phyloP scores from a whole-genome alignment of 2,797 vertebrate species.

The Toxotes lorentzi region DNA sequence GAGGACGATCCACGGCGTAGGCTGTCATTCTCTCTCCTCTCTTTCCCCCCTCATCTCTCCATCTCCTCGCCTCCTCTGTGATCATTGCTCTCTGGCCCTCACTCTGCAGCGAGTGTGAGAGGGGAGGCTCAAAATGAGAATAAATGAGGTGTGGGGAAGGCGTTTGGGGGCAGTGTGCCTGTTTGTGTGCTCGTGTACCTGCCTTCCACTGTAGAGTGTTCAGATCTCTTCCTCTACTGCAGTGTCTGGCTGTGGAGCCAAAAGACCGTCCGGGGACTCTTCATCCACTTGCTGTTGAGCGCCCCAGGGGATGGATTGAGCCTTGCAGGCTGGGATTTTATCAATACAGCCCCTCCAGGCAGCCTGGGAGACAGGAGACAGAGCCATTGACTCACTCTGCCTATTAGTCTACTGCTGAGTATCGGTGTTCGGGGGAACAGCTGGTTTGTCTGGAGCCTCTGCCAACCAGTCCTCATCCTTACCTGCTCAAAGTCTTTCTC shows the following conservation, averaged over 20 bases:
- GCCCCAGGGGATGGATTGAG: slow-evolving; percentile 84
- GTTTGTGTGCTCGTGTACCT: slow-evolving; percentile 58
- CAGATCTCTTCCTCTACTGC: slow-evolving; percentile 66
- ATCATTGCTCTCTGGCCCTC: slow-evolving; percentile 75
- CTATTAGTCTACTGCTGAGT: slow-evolving; percentile 85
- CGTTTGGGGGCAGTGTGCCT: slow-evolving; percentile 58
- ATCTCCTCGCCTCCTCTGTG: slow-evolving; percentile 71
- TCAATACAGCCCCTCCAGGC: slow-evolving; percentile 86
- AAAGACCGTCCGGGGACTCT: slow-evolving; percentile 82
- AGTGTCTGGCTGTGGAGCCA: slow-evolving; percentile 70
- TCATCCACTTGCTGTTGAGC: slow-evolving; percentile 77
- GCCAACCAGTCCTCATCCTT: slow-evolving; percentile 63
- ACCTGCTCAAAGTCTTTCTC: slow-evolving; percentile 50
- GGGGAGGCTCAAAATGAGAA: slow-evolving; percentile 77
- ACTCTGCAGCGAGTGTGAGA: slow-evolving; percentile 62
- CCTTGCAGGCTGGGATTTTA: slow-evolving; percentile 84
- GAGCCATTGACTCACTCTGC: slow-evolving; percentile 78
- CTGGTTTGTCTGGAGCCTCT: slow-evolving; percentile 76
- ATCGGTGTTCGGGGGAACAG: slow-evolving; percentile 69
- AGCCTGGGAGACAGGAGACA: slow-evolving; percentile 85
- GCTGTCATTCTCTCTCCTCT: slow-evolving; percentile 64
- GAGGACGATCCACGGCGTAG: slow-evolving; percentile 41
- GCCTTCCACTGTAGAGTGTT: slow-evolving; percentile 51
- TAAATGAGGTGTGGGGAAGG: slow-evolving; percentile 79
- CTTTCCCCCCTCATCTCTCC: slow-evolving; percentile 29